Base-by-base conservation (phyloP, 2,113 vertebrate genomes). In the Ammodytes marinus region DNA sequence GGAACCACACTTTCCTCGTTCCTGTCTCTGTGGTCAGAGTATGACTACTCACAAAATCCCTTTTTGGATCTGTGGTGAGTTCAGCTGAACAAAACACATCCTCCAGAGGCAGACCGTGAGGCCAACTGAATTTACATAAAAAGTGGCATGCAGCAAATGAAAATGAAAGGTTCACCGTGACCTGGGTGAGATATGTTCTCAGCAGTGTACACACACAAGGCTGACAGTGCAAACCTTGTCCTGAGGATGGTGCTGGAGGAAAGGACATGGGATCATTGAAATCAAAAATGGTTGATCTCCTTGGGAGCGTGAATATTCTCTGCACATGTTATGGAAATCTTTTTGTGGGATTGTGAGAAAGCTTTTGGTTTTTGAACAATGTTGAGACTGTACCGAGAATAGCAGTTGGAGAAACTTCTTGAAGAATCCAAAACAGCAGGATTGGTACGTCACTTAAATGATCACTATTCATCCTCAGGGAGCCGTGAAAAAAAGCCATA, bases 231-330 rank as follows among this genome's bases (percentile, higher is more conserved):
- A 45, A 27, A 27, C 15, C 19, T 45, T 79, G 67, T 68, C 83
- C 80, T 85, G 65, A 78, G 61, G 87, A 60, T 69, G 83, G 85
- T 50, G 82, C 85, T 78, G 76, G 17, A 68, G 57, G 50, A 54
- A 68, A 84, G 69, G 52, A 65, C 73, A 76, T 46, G 8, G 27
- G 4, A 15, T 39, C 5, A 17, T 53, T 61, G 1, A 69, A 71
- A 53, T 54, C 1, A 4, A 39, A 67, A 27, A 27, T 12, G 74
- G 80, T 75, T 78, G 6, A 69, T 69, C 81, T 72, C 40, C 70
- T 42, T 54, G 43, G 66, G 59, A 82, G 58, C 58, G 47, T 42
- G 52, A 82, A 68, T 72, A 17, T 19, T 52, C 3, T 42, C 10
- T 72, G 19, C 42, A 61, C 3, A 50, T 40, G 0, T 54, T 13